Percentiles rank a stretch among this genome's conserved stretches.
phyloP scores from a whole-genome alignment of 2,888 invertebrate species.

The Cantharis nigra region DNA sequence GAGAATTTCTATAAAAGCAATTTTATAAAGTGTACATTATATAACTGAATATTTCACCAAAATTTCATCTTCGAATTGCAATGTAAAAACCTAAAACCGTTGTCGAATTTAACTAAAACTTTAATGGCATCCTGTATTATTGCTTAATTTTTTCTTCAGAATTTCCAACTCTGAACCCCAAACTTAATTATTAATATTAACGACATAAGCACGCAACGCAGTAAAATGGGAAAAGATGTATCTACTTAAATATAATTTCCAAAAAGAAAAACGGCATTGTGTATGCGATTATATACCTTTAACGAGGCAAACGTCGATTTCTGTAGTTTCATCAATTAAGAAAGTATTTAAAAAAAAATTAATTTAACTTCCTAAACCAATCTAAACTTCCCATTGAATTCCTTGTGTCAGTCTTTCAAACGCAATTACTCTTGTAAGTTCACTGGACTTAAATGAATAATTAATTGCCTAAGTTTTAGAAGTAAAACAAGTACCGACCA shows the following conservation, averaged over 20 bases:
- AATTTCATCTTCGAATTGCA: background rate
- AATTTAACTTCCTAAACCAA: background rate
- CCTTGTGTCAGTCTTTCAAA: conserved; percentile 1
- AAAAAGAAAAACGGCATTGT: background rate
- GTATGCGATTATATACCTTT: background rate
- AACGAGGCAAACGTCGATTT: background rate
- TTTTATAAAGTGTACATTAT: background rate
- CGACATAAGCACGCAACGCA: background rate
- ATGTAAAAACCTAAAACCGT: background rate
- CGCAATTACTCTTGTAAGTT: conserved; percentile 2
- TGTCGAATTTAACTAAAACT: background rate
- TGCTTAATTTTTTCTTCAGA: too few relatives aligned
- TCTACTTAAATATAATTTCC: background rate
- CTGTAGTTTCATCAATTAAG: background rate
- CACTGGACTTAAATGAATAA: conserved; percentile 2
- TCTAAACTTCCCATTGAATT: conserved; percentile 1
- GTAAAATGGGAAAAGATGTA: background rate
- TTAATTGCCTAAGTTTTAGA: conserved; percentile 4
- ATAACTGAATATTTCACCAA: background rate
- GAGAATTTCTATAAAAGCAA: conserved; percentile 1
- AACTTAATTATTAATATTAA: background rate
- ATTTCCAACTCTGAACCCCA: too few relatives aligned
- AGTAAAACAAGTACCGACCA: conserved; percentile 1
- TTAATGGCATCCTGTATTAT: background rate
- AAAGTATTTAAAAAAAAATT: background rate